Base-by-base conservation (phyloP, 1,140 invertebrate genomes). In the Nylanderia fulva region DNA sequence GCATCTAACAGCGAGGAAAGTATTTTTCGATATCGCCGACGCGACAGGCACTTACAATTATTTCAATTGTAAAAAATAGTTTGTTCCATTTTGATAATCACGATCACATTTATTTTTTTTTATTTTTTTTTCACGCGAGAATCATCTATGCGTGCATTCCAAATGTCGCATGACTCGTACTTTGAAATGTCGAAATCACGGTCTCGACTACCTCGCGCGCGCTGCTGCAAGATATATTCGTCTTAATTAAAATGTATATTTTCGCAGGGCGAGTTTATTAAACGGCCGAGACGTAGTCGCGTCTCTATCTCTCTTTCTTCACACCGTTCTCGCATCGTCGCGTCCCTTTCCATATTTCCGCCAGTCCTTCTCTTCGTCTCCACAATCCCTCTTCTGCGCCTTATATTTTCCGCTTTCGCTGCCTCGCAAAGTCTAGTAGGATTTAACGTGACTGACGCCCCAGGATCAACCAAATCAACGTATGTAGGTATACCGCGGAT, bases 201-300 rank as follows among this genome's bases (percentile, higher is more conserved):
- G 7, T 82, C 79, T 60, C 54, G 24, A 9, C 60, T 27, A 33
- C 33, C 27, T 58, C n/a, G 33, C 29, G 56, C 36, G 74, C 74
- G 24, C 18, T 27, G 13, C 72, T 4, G 39, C 52, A 39, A 80
- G 45, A 2, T 64, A 56, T 52, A 83, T 85, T 80, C 68, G 68
- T 87, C 84, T 87, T 88, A 86, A 88, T 88, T 88, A 86, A 86
- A 88, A 88, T 86, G 84, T 86, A 86, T 88, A 88, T 86, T 86
- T 86, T 74, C 66, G 52, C 72, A 42, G 52, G 66, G 45, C 45
- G 42, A 61, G 86, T 88, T 88, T 88, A 87, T 85, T 72, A 88
- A 79, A 72, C 80, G 68, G 42, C 61, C 45, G 64, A 74, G 79
- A 83, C 33, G 8, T 27, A 56, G 72, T 33, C 27, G 27, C 68